A percentile compares a stretch with the other conserved stretches of the same genome.
phyloP scores from a whole-genome alignment of 2,888 invertebrate species.

The Apeira syringaria region DNA sequence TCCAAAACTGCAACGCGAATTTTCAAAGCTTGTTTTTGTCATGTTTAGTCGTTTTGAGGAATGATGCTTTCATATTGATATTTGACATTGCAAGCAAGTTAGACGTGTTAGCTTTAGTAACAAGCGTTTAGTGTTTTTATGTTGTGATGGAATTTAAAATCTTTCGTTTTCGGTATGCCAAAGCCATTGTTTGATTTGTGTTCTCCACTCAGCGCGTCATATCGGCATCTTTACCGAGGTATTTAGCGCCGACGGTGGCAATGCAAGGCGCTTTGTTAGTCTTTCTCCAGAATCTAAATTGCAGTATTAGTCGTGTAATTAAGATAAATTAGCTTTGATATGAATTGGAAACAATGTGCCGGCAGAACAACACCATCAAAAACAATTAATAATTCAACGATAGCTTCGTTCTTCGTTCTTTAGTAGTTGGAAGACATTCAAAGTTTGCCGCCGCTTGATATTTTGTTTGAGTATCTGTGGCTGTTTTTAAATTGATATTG shows the following conservation, averaged over 20 bases:
- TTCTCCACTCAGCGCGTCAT: constrained; percentile 56
- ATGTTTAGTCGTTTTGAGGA: constrained; percentile 47
- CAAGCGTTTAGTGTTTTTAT: constrained; percentile 56
- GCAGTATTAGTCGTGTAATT: constrained; percentile 71
- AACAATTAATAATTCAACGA: constrained; percentile 38
- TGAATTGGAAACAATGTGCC: constrained; percentile 60
- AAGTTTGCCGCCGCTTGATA: constrained; percentile 34
- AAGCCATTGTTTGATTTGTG: constrained; percentile 73
- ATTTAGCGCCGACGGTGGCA: constrained; percentile 77
- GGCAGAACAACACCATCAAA: constrained; percentile 54
- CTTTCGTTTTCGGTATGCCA: constrained; percentile 50
- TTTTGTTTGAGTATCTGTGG: constrained; percentile 29
- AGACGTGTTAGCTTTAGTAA: constrained; percentile 54
- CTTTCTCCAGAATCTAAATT: constrained; percentile 70
- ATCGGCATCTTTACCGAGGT: constrained; percentile 58
- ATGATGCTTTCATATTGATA: constrained; percentile 55
- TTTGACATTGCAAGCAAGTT: constrained; percentile 24
- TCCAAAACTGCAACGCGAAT: constrained; percentile 21
- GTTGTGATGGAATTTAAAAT: constrained; percentile 62
- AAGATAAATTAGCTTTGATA: constrained; percentile 78
- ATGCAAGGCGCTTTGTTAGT: constrained; percentile 67
- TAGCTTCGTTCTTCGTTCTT: constrained; percentile 20
- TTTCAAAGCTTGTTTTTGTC: constrained; percentile 37
- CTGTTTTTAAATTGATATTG: constrained; percentile 30
- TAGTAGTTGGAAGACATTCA: constrained; percentile 23